phyloP scores from a whole-genome alignment of 2,113 vertebrate species.

The Phylloscopus whistleri region DNA sequence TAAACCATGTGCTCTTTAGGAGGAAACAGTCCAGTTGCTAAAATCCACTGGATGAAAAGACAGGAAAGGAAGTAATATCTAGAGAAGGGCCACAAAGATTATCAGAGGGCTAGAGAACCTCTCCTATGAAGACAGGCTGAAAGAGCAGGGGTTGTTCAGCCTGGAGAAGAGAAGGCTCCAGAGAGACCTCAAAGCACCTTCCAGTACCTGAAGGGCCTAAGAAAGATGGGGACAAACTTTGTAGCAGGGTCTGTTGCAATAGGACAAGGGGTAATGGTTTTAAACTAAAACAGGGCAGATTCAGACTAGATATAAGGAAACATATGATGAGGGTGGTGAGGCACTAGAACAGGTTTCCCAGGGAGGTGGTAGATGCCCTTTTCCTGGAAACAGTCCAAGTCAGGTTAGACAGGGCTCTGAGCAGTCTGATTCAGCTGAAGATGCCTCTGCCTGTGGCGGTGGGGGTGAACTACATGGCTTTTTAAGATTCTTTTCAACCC shows the following conservation, averaged over 20 bases:
- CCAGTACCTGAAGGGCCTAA: not conserved
- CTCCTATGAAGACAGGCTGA: not conserved
- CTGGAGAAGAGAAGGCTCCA: not conserved
- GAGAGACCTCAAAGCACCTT: not conserved
- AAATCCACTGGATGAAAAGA: not conserved
- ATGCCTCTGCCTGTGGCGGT: not conserved
- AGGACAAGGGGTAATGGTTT: not conserved
- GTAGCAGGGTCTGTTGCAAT: fast-evolving
- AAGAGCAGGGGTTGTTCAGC: not conserved
- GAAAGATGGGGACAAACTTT: not conserved
- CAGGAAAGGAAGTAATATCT: not conserved
- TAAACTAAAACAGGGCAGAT: not conserved
- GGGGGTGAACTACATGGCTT: not conserved
- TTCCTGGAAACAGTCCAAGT: not conserved
- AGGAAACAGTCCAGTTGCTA: not conserved
- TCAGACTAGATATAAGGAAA: not conserved
- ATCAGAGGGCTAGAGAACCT: not conserved
- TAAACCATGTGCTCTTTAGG: not conserved
- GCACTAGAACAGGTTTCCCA: not conserved
- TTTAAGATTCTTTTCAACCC: not conserved
- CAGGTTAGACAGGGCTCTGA: not conserved
- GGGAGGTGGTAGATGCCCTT: not conserved
- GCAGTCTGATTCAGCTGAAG: not conserved
- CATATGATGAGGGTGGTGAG: not conserved
- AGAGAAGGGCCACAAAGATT: not conserved